Evolutionary conservation across 2,797 vertebrate genomes (phyloP), one percentile per base, ranked within the genome.

Genomic region (Poliocrania exsul): DNA sequence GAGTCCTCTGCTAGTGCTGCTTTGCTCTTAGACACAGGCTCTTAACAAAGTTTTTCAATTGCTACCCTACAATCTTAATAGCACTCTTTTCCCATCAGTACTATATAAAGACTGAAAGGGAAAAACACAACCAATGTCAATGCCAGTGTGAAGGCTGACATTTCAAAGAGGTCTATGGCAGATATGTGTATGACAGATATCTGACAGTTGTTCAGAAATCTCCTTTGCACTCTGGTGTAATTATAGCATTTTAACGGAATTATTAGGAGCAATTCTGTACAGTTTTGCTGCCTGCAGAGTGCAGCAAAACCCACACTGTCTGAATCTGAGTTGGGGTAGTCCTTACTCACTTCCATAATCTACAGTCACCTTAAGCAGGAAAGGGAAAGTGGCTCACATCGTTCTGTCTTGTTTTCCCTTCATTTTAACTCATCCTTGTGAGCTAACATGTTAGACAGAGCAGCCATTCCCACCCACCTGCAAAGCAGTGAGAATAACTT

Each of bases 241-340:
- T 74, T 81, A 62, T 3, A 87, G 16, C 18, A 79, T 79, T 92
- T 93, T 91, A 7, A 24, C 33, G 65, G 57, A 69, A 88, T 88
- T 87, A 94, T 75, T 86, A 79, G 69, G 54, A 93, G 38, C n/a
- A 57, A 88, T 70, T 90, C 44, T 49, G n/a, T 46, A 78, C 37
- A 70, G 87, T 91, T 95, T 72, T 38, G 29, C 82, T 92, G 84
- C 92, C 93, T 93, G 82, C 74, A 95, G 93, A 95, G 92, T 57
- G 81, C 92, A 95, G 92, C 92, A 96, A 92, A 96, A 83, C 0
- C 75, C 91, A 88, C 28, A 29, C 70, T 86, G 75, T 88, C 84
- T 83, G 82, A 72, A 58, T 75, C 20, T 0, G 11, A 64, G 33
- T 38, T 81, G 80, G 66, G 54, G 33, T 88, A 26, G 21, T 70